A percentile compares a stretch with the other conserved stretches of the same genome.
These are phyloP conservation scores for Bos taurus DNA, from an alignment of 2,113 vertebrate genomes.

Conservation along the genomic window DNA sequence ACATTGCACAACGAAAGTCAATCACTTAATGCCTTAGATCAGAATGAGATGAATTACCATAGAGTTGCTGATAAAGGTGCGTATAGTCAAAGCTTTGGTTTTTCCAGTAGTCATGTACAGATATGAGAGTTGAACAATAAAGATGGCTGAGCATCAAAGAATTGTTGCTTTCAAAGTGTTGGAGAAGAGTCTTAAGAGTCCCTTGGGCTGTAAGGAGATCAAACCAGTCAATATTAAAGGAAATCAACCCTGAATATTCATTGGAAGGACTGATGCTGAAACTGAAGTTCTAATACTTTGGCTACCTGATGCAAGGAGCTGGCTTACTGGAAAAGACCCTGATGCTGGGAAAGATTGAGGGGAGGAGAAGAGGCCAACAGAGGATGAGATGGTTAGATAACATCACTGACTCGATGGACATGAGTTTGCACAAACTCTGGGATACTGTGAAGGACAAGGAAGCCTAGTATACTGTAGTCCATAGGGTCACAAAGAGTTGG, in stretches of 20 bases:
- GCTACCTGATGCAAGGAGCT: neutral
- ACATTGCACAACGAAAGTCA: neutral
- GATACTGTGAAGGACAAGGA: neutral
- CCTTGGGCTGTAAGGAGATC: neutral
- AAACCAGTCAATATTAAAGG: neutral
- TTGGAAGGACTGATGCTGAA: neutral
- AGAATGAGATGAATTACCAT: neutral
- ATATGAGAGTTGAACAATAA: neutral
- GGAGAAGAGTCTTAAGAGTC: neutral
- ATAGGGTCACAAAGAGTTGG: neutral
- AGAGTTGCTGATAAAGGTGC: neutral
- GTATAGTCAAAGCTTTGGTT: neutral
- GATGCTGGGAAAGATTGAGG: neutral
- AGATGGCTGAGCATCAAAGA: neutral
- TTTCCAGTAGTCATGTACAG: neutral
- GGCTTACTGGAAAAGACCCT: neutral
- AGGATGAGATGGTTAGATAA: neutral
- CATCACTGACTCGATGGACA: neutral
- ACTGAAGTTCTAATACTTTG: neutral
- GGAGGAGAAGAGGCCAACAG: neutral
- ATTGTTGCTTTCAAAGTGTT: neutral
- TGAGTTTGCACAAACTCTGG: neutral
- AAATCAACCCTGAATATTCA: neutral
- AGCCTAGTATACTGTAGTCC: neutral
- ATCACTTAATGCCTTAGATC: neutral